phyloP scores from a whole-genome alignment of 2,113 vertebrate species.

The Heptranchias perlo region DNA sequence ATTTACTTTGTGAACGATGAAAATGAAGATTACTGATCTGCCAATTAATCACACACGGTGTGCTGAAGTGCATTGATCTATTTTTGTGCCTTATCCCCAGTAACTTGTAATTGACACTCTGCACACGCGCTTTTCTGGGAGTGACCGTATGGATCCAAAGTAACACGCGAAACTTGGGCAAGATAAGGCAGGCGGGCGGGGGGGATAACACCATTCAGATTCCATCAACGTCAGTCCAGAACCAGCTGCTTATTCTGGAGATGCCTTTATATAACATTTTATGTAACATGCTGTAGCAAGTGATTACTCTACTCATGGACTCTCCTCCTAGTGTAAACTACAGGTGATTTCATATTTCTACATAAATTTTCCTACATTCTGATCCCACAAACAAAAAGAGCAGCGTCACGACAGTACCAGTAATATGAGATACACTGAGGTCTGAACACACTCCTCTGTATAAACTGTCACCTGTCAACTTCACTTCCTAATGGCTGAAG shows the following conservation, averaged over 20 bases:
- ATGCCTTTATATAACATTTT: neutral
- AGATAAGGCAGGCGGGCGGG: neutral
- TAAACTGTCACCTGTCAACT: neutral
- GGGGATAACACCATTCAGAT: neutral
- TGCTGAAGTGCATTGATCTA: slow-evolving; percentile 4
- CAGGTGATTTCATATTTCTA: neutral
- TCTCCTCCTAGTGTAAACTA: neutral
- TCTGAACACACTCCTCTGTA: neutral
- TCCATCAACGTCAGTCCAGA: neutral
- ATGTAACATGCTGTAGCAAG: neutral
- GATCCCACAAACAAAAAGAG: too few relatives aligned
- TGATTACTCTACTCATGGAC: neutral
- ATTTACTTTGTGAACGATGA: neutral
- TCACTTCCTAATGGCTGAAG: neutral
- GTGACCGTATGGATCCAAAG: neutral
- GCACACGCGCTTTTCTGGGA: slow-evolving; percentile 23
- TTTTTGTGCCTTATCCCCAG: neutral
- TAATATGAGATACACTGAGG: neutral
- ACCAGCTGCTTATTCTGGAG: neutral
- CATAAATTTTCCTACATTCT: neutral
- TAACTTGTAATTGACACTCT: slow-evolving; percentile 21
- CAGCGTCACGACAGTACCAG: neutral
- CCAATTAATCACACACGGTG: neutral
- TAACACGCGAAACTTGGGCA: neutral
- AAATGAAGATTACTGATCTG: neutral